These are phyloP conservation scores for Rhinella marina DNA, from an alignment of 2,797 vertebrate species.

Conservation along the genomic window DNA sequence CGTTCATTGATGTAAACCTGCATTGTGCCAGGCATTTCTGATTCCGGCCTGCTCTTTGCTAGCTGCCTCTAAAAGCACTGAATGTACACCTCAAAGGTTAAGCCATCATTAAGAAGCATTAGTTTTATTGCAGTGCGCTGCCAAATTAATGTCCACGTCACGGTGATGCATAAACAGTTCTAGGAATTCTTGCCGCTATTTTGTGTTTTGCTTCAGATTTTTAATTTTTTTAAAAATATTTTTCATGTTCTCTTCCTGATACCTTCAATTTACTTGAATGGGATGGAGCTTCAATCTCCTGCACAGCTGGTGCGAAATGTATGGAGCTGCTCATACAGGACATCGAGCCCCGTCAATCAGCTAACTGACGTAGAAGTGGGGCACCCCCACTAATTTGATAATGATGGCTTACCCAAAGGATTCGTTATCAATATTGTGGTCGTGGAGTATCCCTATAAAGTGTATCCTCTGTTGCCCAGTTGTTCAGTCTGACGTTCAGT, in stretches of 20 bases:
- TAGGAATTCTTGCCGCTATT: background rate
- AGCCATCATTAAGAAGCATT: background rate
- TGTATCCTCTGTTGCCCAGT: too few species aligned
- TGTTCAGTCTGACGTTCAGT: too few species aligned
- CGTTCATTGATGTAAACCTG: background rate
- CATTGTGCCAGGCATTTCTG: conserved; percentile 12
- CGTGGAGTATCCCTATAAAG: too few species aligned
- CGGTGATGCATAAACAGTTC: background rate
- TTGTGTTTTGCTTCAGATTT: background rate
- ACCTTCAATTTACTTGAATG: background rate
- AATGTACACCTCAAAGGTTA: background rate
- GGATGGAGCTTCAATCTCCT: background rate
- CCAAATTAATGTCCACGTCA: background rate
- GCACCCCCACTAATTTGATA: too few species aligned
- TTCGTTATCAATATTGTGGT: too few species aligned
- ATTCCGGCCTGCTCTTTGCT: background rate
- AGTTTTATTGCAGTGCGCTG: background rate
- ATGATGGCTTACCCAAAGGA: too few species aligned
- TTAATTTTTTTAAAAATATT: background rate
- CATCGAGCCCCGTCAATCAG: too few species aligned
- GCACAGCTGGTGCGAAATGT: background rate
- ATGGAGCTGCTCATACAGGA: too few species aligned
- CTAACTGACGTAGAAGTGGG: too few species aligned
- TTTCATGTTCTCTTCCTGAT: background rate
- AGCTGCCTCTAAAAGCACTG: background rate